These are phyloP conservation scores for Aviceda subcristata DNA, from an alignment of 2,113 vertebrate species.

Conservation along the genomic window DNA sequence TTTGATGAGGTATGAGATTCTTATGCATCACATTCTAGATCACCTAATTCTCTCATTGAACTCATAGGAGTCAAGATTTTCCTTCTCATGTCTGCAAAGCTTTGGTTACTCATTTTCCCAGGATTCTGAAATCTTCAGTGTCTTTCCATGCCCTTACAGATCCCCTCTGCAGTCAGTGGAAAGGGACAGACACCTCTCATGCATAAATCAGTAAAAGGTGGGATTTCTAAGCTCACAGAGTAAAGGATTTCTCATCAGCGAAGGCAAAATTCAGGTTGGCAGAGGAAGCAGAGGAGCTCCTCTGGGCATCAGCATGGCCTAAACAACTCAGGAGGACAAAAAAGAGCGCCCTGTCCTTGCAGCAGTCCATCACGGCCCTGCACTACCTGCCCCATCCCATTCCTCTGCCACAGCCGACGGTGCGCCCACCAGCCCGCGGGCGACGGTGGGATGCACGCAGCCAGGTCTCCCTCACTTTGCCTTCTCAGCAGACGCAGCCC, in stretches of 20 bases:
- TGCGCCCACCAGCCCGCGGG: accelerated
- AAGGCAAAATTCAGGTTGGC: neutral
- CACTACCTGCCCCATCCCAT: neutral
- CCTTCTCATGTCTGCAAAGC: neutral
- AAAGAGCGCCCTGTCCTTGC: neutral
- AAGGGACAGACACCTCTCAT: neutral
- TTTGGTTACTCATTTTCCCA: neutral
- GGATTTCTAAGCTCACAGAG: neutral
- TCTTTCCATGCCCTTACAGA: neutral
- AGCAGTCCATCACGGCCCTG: neutral
- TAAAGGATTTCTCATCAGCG: neutral
- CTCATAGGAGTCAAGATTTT: neutral
- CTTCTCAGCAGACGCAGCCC: neutral
- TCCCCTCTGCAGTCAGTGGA: neutral
- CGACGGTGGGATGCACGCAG: accelerated
- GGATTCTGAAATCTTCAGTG: neutral
- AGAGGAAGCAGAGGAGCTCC: neutral
- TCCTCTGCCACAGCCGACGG: neutral
- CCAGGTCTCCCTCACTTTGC: neutral
- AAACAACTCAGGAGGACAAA: neutral
- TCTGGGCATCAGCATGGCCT: neutral
- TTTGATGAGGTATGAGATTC: neutral
- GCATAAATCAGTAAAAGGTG: neutral
- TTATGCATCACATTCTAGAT: neutral
- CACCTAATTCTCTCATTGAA: neutral